A percentile compares a stretch with the other conserved stretches of the same genome.
These are phyloP conservation scores for Orthonychiurus folsomi DNA, from an alignment of 2,888 invertebrate genomes.

Conservation along the genomic window DNA sequence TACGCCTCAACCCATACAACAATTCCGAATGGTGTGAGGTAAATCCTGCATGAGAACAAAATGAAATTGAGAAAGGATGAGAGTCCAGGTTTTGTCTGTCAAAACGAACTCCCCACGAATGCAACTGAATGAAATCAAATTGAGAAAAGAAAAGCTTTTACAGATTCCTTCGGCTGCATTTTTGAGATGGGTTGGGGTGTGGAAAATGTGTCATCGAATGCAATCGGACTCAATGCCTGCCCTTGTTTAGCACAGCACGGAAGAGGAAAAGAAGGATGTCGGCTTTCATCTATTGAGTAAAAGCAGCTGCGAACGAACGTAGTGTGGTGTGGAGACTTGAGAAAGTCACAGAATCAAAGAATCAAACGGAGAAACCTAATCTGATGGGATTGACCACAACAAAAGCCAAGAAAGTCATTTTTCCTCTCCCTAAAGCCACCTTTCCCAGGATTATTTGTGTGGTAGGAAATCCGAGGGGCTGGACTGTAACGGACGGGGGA, in stretches of 20 bases:
- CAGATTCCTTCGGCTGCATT: too few relatives aligned
- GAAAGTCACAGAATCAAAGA: constrained; percentile 12
- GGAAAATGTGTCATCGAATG: neutral
- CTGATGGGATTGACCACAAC: constrained; percentile 27
- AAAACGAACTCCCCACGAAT: neutral
- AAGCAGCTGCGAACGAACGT: neutral
- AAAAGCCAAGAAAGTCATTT: constrained; percentile 22
- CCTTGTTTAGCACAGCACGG: neutral
- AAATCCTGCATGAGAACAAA: too few relatives aligned
- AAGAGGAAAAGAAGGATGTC: neutral
- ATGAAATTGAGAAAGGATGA: too few relatives aligned
- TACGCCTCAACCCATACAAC: neutral
- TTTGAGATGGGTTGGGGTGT: neutral
- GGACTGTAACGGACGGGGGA: neutral
- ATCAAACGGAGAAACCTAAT: constrained; percentile 24
- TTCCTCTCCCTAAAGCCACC: constrained; percentile 8
- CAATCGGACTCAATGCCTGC: neutral
- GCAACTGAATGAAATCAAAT: neutral
- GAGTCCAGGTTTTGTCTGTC: too few relatives aligned
- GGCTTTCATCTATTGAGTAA: neutral
- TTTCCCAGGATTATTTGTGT: neutral
- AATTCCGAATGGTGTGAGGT: neutral
- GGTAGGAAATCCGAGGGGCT: neutral
- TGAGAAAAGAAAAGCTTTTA: too few relatives aligned
- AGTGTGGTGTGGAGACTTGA: neutral